These are phyloP conservation scores for Andinoacara biseriatus DNA, from an alignment of 2,113 vertebrate genomes.

Conservation along the genomic window DNA sequence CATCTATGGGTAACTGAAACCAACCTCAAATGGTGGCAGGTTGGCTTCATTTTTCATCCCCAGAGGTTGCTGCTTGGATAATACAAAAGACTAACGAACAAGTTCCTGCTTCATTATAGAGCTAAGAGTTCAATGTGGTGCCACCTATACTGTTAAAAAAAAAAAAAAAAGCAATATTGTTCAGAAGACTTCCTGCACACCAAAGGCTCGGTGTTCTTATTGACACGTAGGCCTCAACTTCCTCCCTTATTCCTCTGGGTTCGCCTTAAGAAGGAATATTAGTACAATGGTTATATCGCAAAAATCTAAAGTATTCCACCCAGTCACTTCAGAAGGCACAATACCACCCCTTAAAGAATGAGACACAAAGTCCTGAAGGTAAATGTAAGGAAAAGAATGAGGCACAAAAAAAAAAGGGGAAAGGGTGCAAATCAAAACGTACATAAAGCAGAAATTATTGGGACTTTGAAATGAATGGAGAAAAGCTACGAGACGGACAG, in stretches of 20 bases:
- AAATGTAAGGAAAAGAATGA: constrained; percentile 17
- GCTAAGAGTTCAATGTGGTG: neutral
- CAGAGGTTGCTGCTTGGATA: neutral
- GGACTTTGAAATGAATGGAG: neutral
- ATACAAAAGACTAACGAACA: neutral
- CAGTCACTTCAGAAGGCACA: constrained; percentile 43
- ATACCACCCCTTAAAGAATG: constrained; percentile 37
- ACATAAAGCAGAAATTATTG: neutral
- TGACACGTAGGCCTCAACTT: constrained; percentile 67
- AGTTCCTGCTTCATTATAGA: constrained; percentile 1
- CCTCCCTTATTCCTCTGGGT: constrained; percentile 43
- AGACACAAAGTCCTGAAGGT: constrained; percentile 10
- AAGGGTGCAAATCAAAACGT: neutral
- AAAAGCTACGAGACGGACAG: neutral
- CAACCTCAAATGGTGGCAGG: neutral
- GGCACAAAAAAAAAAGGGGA: neutral
- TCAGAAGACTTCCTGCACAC: constrained; percentile 55
- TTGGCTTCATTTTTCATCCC: neutral
- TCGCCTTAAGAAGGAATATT: constrained; percentile 46
- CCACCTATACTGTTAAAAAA: constrained; percentile 50
- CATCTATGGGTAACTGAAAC: neutral
- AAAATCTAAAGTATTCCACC: constrained; percentile 65
- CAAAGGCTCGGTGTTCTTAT: constrained; percentile 31
- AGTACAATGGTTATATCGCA: constrained; percentile 72
- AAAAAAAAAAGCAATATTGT: constrained; percentile 62